Evolutionary conservation across 2,113 vertebrate genomes (phyloP), one percentile per base, ranked within the genome.

Genomic region (Isurus oxyrinchus): DNA sequence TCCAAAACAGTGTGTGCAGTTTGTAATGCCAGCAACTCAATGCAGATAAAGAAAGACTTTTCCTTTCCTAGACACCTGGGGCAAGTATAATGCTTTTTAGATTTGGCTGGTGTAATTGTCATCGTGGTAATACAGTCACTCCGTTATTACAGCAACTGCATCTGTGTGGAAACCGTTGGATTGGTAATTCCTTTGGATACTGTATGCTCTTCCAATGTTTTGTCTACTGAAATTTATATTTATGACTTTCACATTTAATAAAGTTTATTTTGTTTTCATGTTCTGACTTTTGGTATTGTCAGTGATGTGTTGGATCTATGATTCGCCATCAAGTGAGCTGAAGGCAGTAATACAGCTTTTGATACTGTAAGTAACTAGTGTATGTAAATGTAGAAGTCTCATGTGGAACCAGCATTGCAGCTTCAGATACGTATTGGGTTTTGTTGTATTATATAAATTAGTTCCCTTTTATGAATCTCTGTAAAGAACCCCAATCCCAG

Each of bases 231-330:
- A 66, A 94, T 63, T 21, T 61, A 40, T 61, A 94, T 91, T 91
- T 91, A 91, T 94, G 16, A 66, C 59, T 94, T 35, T 76, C 72
- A 35, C 31, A 94, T 94, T 94, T 94, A 94, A 93, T 93, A 93
- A 93, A 93, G 31, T 66, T 93, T n/a, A 63, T 21, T 40, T 84
- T 44, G 81, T 84, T 84, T 84, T 84, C 81, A 84, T 21, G 40
- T 49, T 61, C 31, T 66, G 59, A 63, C 59, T 57, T 63, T 91
- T 27, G 16, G 40, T n/a, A 66, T 31, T 93, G 55, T 61, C 55
- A 35, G 61, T 93, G 11, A n/a, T 44, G 13, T 84, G 40, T 84
- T 44, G 5, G 40, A 44, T 84, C 40, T 44, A 84, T 44, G 81
- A 40, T 84, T 84, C 40, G 5, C 76, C 21, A 69, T 69, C 35